phyloP scores from a whole-genome alignment of 2,888 invertebrate genomes.

The Microplitis manilae region DNA sequence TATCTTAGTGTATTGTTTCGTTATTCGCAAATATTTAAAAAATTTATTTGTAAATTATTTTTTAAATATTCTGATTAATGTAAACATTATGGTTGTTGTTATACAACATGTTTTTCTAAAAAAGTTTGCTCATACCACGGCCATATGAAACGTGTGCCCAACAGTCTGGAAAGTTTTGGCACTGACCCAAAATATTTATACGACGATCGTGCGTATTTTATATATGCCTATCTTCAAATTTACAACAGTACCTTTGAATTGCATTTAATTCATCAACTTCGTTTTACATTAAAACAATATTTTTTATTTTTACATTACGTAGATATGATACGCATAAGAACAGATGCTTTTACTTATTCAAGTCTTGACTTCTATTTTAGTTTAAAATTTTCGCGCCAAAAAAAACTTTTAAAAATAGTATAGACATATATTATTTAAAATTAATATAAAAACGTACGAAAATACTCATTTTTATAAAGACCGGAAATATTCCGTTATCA shows the following conservation, averaged over 20 bases:
- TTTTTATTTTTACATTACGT: too few relatives aligned
- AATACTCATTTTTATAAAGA: constrained; percentile 19
- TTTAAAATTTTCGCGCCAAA: too few relatives aligned
- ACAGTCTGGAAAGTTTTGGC: constrained; percentile 70
- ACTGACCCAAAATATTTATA: constrained; percentile 57
- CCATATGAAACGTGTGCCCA: constrained; percentile 62
- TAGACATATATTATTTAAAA: background rate
- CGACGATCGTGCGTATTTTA: constrained; percentile 33
- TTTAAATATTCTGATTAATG: constrained; percentile 23
- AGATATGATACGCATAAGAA: too few relatives aligned
- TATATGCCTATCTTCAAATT: constrained; percentile 8
- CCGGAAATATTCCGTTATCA: constrained; percentile 38
- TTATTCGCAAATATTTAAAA: too few relatives aligned
- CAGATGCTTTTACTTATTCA: too few relatives aligned
- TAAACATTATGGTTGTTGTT: constrained; percentile 39
- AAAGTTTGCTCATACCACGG: constrained; percentile 11
- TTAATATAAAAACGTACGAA: background rate
- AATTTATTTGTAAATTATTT: background rate
- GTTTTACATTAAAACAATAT: background rate
- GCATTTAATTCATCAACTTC: background rate
- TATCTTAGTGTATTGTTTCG: too few relatives aligned
- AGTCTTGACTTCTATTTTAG: too few relatives aligned
- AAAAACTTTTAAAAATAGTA: background rate
- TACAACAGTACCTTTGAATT: background rate
- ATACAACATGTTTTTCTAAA: constrained; percentile 13